Percentiles rank a stretch among this genome's conserved stretches.
Conservation (phyloP, 2,888 invertebrate species). For the Athalia rosae region DNA sequence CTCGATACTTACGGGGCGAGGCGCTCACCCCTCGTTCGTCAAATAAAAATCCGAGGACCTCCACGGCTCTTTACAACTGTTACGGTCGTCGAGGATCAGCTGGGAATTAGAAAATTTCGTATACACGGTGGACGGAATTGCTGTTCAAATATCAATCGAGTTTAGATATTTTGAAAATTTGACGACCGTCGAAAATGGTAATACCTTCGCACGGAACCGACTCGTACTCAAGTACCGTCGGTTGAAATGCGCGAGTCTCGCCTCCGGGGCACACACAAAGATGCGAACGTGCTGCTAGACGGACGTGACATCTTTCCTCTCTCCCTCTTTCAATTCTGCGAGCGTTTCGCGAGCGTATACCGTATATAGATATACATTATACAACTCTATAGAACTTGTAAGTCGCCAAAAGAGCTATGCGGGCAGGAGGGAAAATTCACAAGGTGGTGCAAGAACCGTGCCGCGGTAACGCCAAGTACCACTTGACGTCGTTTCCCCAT, state of each 20-base stretch:
- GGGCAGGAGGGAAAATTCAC: conserved; percentile 14
- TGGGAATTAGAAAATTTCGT: conserved; percentile 44
- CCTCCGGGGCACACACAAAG: conserved; percentile 22
- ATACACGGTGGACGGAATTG: background rate
- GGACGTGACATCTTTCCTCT: conserved; percentile 40
- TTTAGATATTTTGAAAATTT: conserved; percentile 13
- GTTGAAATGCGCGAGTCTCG: conserved; percentile 26
- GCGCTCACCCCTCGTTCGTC: conserved; percentile 50
- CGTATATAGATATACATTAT: conserved; percentile 17
- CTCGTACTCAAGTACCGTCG: conserved; percentile 11
- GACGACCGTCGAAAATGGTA: conserved; percentile 42
- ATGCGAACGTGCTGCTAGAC: conserved; percentile 32
- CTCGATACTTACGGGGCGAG: conserved; percentile 54
- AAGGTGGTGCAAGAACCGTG: conserved; percentile 39
- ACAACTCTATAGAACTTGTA: too few species aligned
- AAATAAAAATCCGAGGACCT: conserved; percentile 51
- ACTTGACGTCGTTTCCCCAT: conserved; percentile 33
- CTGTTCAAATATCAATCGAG: too few species aligned
- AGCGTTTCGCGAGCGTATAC: conserved; percentile 19
- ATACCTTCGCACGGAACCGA: conserved; percentile 19
- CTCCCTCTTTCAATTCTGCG: conserved; percentile 40
- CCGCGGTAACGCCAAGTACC: conserved; percentile 34
- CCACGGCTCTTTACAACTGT: conserved; percentile 10
- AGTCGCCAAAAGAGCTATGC: too few species aligned
- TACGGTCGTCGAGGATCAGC: conserved; percentile 18